Percentiles rank a stretch among this genome's conserved stretches.
Conservation (phyloP, 2,888 invertebrate species). For the Ephialtes manifestator region DNA sequence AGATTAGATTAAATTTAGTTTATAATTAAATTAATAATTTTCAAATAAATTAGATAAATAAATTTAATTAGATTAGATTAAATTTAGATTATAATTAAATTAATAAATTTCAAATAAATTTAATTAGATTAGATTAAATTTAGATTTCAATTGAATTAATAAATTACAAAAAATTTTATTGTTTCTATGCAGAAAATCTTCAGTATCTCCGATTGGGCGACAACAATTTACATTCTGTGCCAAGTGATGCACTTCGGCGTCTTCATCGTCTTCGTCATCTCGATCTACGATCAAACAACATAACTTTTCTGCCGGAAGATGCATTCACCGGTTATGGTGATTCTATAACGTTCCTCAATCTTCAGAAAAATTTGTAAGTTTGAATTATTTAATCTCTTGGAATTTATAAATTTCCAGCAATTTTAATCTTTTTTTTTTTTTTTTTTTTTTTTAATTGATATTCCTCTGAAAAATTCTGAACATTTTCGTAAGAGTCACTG, state of each 20-base stretch:
- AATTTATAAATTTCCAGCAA: neutral
- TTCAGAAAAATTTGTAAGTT: conserved; percentile 96
- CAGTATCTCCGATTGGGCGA: conserved; percentile 96
- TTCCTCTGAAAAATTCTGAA: too few species aligned
- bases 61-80: too few species aligned
- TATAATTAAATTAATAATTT: too few species aligned
- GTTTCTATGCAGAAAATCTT: conserved; percentile 90
- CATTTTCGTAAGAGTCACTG: too few species aligned
- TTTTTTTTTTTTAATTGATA: too few species aligned
- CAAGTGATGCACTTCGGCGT: conserved; percentile 93
- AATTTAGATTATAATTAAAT: too few species aligned
- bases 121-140: too few species aligned
- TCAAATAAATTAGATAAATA: too few species aligned
- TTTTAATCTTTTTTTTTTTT: neutral
- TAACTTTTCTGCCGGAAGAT: conserved; percentile 93
- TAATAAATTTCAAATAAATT: too few species aligned
- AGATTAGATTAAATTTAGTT: too few species aligned
- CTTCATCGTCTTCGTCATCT: conserved; percentile 95
- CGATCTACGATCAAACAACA: conserved; percentile 95
- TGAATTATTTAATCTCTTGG: neutral
- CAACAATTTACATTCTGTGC: conserved; percentile 94
- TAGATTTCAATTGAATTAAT: too few species aligned
- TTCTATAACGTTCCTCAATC: conserved; percentile 96
- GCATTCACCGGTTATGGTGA: conserved; percentile 96
- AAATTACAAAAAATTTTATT: neutral